phyloP scores from a whole-genome alignment of 2,797 vertebrate genomes.

The Leptodactylus fallax region DNA sequence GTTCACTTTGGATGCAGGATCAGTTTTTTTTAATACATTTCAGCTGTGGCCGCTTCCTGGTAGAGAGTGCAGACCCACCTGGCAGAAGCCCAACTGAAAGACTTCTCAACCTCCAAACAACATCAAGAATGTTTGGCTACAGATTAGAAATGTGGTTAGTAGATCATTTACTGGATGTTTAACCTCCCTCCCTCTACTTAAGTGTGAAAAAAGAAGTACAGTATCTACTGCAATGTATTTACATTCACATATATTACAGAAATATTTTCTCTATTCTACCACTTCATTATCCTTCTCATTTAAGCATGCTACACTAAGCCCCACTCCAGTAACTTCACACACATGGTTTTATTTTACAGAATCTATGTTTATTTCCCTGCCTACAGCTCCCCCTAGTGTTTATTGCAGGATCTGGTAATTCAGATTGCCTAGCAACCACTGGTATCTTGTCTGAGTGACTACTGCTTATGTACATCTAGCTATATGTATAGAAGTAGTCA shows the following conservation, averaged over 20 bases:
- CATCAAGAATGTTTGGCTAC: constrained; percentile 60
- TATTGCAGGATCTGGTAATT: not conserved
- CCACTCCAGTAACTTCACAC: not conserved
- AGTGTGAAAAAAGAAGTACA: not conserved
- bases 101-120: constrained; percentile 69
- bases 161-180: constrained; percentile 70
- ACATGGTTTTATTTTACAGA: not conserved
- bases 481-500: no score
- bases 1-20: constrained; percentile 63
- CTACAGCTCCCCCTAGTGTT: not conserved
- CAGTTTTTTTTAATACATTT: constrained; percentile 69
- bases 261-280: not conserved
- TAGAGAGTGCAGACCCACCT: constrained; percentile 68
- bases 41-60: constrained; percentile 75
- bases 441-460: not conserved
- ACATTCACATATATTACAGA: not conserved
- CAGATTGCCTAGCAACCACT: not conserved
- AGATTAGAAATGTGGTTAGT: constrained; percentile 67
- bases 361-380: not conserved
- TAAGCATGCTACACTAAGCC: not conserved
- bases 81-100: constrained; percentile 72
- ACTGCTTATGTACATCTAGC: not conserved
- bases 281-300: not conserved
- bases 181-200: constrained; percentile 54
- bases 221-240: not conserved